Evolutionary conservation across 2,113 vertebrate species (phyloP).

Genomic region (Apodemus speciosus): DNA sequence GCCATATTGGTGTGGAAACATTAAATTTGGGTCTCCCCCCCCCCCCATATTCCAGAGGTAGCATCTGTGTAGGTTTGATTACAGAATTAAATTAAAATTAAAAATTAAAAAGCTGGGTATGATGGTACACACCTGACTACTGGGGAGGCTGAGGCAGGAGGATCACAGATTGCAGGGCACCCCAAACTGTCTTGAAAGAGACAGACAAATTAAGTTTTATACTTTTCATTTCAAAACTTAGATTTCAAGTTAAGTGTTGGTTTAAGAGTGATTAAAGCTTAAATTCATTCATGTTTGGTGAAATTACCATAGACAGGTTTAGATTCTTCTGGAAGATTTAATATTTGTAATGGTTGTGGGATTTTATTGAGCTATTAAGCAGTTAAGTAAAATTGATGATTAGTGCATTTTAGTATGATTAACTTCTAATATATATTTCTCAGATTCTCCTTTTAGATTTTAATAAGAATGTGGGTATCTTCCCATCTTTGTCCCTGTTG

Average conservation of each 20-base stretch:
- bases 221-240: background rate
- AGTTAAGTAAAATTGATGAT: conserved; percentile 15
- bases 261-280: conserved; percentile 30
- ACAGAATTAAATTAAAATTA: background rate
- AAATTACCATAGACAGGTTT: conserved; percentile 39
- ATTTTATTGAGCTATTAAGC: background rate
- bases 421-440: background rate
- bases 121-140: background rate
- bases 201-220: background rate
- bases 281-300: background rate
- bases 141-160: background rate
- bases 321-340: background rate
- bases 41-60: background rate
- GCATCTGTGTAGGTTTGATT: background rate
- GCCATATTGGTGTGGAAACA: background rate
- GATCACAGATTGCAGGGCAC: background rate
- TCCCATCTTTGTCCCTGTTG: background rate
- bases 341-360: background rate
- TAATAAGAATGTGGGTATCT: background rate
- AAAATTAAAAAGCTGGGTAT: background rate
- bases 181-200: background rate
- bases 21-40: background rate
- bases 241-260: conserved; percentile 34
- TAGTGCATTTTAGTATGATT: conserved; percentile 16
- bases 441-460: conserved; percentile 29